Evolutionary conservation across 2,888 invertebrate species (phyloP).

Genomic region (Tipula vernalis): DNA sequence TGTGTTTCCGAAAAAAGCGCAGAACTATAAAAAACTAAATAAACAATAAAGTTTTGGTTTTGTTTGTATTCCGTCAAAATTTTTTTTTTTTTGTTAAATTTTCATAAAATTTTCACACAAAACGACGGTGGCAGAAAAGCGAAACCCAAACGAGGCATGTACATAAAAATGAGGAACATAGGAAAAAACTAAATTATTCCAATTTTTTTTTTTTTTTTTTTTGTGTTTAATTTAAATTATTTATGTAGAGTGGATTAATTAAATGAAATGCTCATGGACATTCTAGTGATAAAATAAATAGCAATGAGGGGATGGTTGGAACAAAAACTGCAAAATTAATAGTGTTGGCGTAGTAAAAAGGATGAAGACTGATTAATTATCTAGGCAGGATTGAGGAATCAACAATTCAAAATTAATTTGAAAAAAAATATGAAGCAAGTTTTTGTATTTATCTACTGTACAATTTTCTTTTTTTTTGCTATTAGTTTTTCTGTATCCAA

Average conservation of each 20-base stretch:
- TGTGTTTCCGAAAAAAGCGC: background rate
- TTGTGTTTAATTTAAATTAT: background rate
- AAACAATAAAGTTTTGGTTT: background rate
- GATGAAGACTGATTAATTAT: too few species aligned
- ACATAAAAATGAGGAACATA: background rate
- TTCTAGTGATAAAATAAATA: background rate
- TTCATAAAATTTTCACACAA: background rate
- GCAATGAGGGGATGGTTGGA: background rate
- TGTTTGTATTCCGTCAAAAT: background rate
- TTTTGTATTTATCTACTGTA: background rate
- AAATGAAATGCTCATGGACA: background rate
- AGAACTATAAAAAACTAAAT: background rate
- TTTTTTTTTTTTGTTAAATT: background rate
- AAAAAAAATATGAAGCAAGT: background rate
- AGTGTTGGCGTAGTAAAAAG: too few species aligned
- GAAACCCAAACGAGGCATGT: background rate
- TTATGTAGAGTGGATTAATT: background rate
- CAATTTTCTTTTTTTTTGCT: background rate
- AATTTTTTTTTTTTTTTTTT: background rate
- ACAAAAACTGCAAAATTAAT: background rate
- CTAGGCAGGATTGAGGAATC: too few species aligned
- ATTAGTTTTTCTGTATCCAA: background rate
- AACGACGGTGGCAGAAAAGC: background rate
- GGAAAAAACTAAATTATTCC: background rate
- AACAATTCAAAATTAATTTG: background rate